Evolutionary conservation across 1,140 invertebrate genomes (phyloP), one percentile per base, ranked within the genome.

Genomic region (Melipona quadrifasciata): DNA sequence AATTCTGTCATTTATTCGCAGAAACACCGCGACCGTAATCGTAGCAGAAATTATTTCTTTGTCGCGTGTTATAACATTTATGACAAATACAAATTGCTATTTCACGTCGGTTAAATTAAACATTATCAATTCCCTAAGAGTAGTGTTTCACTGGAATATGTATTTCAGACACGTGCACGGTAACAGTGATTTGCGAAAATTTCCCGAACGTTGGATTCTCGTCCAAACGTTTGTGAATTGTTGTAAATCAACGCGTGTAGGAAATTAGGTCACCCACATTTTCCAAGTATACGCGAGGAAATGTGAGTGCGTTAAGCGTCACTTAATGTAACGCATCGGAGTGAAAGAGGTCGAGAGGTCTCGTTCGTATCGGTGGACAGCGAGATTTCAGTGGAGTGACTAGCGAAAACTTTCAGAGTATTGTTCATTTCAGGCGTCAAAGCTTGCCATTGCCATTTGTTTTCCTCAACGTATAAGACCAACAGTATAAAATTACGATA

Each of bases 201-300:
- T n/a, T n/a, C 5, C 2, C 14, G 17, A 24, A 39, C 1, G 6
- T 5, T 47, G 39, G 8, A 47, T 47, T 47, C 2, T 34, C 10
- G 3, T 24, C 34, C 12, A 24, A 47, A 10, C 24, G 24, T 47
- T 39, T 5, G 34, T 16, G 27, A 57, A 74, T 14, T 17, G 34
- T 55, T 17, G 31, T 55, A 34, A 58, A 58, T 75, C 6, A 57
- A 75, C 53, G 27, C 21, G 4, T 27, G 27, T 39, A 2, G 5
- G 67, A 47, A 80, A 80, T 67, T 58, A 27, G 76, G 76, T 67
- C 76, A 55, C 39, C 39, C 8, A 47, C 19, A 67, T 53, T 67
- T 78, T 17, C 27, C 53, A 11, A 57, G 19, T 16, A 14, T 31
- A 57, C 11, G 19, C 58, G 61, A 53, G 76, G 53, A 78, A 67